Base-by-base conservation (phyloP, 2,888 invertebrate genomes). In the Andrena bicolor region DNA sequence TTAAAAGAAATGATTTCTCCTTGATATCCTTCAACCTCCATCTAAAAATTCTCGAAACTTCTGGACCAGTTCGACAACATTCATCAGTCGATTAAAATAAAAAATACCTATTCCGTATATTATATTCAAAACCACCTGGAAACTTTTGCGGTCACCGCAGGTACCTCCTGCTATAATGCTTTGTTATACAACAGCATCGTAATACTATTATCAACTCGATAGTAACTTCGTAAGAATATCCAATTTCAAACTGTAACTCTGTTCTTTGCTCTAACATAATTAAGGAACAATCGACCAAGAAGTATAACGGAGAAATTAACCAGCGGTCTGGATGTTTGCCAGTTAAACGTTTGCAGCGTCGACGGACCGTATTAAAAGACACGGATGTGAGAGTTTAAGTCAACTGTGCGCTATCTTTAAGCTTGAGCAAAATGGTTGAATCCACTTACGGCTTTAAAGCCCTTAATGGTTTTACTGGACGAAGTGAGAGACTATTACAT, bases 361-460 rank as follows among this genome's bases (percentile, higher is more conserved):
- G 30, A 8, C 16, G 13, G 32, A 51, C 13, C 28, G 32, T 20
- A 49, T 35, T n/a, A 23, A 58, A 41, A 51, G 28, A n/a, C n/a
- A 51, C 23, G 41, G 16, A 68, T 49, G 16, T 2, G 56, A 20
- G 20, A 53, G 41, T 41, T 71, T 49, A 65, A 72, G 32, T 68
- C 68, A 23, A 30, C 49, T 32, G n/a, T 58, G 23, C 30, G 63
- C 76, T 84, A 73, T 41, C 73, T 73, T 58, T 30, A 74, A 82
- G 80, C 72, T 83, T 78, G 30, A 10, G 49, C 49, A 73, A 79
- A 56, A 80, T 79, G 41, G 23, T 63, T 23, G 35, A 77, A 82
- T 84, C 77, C 63, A 80, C 68, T 87, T 86, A 82, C 58, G 10
- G 48, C 51, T 56, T 79, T 76, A 74, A 78, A 76, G 26, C 73